A percentile compares a stretch with the other conserved stretches of the same genome.
Conservation (phyloP, 2,797 vertebrate genomes). For the Peromyscus attwateri region DNA sequence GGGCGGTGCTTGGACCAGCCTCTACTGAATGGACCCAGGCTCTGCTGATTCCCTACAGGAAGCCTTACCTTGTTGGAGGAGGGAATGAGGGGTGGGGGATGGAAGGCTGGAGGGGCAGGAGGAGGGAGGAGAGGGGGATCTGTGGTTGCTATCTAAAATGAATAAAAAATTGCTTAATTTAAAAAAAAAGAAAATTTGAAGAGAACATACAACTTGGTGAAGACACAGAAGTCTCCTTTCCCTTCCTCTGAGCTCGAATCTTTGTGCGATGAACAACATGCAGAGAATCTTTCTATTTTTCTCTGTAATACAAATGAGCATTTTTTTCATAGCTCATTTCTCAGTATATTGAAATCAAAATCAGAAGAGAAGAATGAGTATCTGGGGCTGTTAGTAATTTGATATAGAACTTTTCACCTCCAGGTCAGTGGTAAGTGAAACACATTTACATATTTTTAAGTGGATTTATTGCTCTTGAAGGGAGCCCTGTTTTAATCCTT, state of each 20-base stretch:
- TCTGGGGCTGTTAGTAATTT: slow-evolving; percentile 80
- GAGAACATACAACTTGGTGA: neutral
- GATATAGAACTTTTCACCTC: slow-evolving; percentile 83
- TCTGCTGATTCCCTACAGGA: no score
- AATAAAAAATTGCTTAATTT: no score
- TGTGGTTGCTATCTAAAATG: no score
- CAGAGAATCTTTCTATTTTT: slow-evolving; percentile 54
- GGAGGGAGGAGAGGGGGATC: no score
- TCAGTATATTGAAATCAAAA: slow-evolving; percentile 75
- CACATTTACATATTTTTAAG: slow-evolving; percentile 85
- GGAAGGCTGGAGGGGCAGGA: no score
- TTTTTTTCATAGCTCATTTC: slow-evolving; percentile 66
- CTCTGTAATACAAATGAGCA: slow-evolving; percentile 66
- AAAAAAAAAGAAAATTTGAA: neutral
- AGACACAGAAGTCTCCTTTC: neutral
- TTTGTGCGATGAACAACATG: slow-evolving; percentile 32
- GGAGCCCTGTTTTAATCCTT: slow-evolving; percentile 76
- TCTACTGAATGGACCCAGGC: no score
- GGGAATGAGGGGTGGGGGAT: no score
- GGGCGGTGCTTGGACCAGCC: no score
- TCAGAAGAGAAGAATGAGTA: slow-evolving; percentile 75
- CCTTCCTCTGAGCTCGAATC: neutral
- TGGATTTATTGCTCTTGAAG: slow-evolving; percentile 83
- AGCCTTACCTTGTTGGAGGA: no score
- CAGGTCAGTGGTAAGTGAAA: slow-evolving; percentile 83